Percentiles rank a stretch among this genome's conserved stretches.
Evolutionary conservation across 2,888 invertebrate species (phyloP).

Genomic region (Oligia strigilis): DNA sequence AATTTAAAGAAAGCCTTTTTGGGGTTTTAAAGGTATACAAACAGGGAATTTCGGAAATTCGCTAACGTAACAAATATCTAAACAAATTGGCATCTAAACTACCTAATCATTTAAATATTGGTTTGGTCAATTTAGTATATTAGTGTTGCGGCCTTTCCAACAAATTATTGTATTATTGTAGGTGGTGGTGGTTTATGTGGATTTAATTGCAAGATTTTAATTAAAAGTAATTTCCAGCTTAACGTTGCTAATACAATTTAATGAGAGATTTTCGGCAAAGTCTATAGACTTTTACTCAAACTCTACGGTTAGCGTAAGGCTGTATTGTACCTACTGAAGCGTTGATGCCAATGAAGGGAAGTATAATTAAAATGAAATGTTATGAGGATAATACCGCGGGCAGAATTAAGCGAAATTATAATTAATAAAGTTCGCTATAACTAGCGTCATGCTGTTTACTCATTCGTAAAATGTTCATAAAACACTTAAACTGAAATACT

Average conservation of each 20-base stretch:
- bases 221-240: constrained; percentile 43
- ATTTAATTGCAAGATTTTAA: constrained; percentile 37
- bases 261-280: constrained; percentile 36
- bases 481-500: constrained; percentile 39
- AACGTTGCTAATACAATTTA: constrained; percentile 43
- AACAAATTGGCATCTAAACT: background rate
- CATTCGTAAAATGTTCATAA: constrained; percentile 32
- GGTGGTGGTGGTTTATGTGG: background rate
- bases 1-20: background rate
- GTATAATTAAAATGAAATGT: constrained; percentile 56
- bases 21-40: background rate
- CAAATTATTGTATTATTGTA: constrained; percentile 9
- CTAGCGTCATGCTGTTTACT: constrained; percentile 27
- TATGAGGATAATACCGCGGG: constrained; percentile 27
- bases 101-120: background rate
- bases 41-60: background rate
- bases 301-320: constrained; percentile 31
- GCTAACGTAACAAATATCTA: background rate
- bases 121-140: constrained; percentile 6
- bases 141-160: constrained; percentile 13
- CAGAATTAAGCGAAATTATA: constrained; percentile 46
- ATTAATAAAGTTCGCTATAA: constrained; percentile 46
- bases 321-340: constrained; percentile 28
- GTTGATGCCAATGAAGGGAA: constrained; percentile 18
- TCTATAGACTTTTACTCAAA: constrained; percentile 47